These are phyloP conservation scores for Lagodon rhomboides DNA, from an alignment of 2,797 vertebrate species.

Conservation along the genomic window DNA sequence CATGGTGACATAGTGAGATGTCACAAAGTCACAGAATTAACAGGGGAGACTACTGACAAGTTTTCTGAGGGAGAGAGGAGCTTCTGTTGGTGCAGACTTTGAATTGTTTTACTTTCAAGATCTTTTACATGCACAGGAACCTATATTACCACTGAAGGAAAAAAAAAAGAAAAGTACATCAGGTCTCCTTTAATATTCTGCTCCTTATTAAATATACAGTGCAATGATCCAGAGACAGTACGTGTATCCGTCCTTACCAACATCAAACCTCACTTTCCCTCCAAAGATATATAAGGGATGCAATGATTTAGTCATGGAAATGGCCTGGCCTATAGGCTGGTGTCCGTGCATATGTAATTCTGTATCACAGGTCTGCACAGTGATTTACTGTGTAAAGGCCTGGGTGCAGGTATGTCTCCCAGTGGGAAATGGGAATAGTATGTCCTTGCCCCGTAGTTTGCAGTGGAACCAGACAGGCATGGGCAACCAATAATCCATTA, in stretches of 20 bases:
- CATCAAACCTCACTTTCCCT: conserved; percentile 1
- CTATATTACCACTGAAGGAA: too few species aligned
- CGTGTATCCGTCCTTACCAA: not conserved
- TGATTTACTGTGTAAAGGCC: conserved; percentile 19
- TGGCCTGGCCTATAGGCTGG: not conserved
- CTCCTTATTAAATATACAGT: not conserved
- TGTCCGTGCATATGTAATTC: conserved; percentile 31
- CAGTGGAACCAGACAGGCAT: conserved; percentile 53
- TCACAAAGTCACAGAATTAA: too few species aligned
- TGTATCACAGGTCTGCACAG: conserved; percentile 2
- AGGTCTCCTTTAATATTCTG: not conserved
- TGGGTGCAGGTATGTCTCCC: conserved; percentile 25
- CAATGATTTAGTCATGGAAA: conserved; percentile 29
- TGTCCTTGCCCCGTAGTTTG: conserved; percentile 22
- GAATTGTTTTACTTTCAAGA: too few species aligned
- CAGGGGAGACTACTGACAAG: too few species aligned
- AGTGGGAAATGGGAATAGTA: conserved; percentile 43
- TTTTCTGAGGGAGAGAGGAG: too few species aligned
- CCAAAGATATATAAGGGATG: not conserved
- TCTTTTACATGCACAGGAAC: too few species aligned
- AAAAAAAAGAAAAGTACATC: too few species aligned
- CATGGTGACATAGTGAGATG: too few species aligned
- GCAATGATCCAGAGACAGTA: not conserved
- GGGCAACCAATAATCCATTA: conserved; percentile 20
- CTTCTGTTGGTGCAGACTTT: too few species aligned